Base-by-base conservation (phyloP, 2,113 vertebrate species). In the Tinamus guttatus region DNA sequence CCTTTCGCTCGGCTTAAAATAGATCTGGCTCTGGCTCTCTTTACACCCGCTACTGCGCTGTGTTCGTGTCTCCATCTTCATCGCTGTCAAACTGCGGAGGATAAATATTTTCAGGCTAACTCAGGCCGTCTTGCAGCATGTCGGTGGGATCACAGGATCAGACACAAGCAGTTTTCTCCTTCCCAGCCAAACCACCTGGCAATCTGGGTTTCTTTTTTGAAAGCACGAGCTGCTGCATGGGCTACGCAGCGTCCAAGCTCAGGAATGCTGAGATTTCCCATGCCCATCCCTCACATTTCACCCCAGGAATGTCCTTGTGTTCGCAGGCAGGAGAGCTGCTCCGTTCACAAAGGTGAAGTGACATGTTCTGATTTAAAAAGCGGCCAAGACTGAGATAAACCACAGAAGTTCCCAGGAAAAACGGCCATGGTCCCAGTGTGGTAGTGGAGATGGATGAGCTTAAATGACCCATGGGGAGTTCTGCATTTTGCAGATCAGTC, bases 281-380 rank as follows among this genome's bases (percentile, higher is more conserved):
- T 5, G 11, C 51, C 47, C 32, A 47, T 24, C 25, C 92, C 77
- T 68, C 11, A 1, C 5, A 32, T 4, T 68, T 80, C 52, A 77
- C 47, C 52, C 59, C 32, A 21, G 21, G 82, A 60, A 63, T 7
- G 51, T n/a, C 71, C 56, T 62, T 65, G 71, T 18, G 22, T 76
- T n/a, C 56, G 68, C 13, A 0, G 0, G 17, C 20, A 24, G 69
- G 64, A 64, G 9, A 52, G 32, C 1, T 45, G 24, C 84, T 51
- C 54, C 32, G 15, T 30, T 32, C 10, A 10, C 28, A 30, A 32
- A 30, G 30, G 28, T 58, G 22, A 22, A 79, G 41, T n/a, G 40
- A 69, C 16, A 43, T 5, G 2, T 13, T 65, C 16, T 49, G 7
- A 36, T 5, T 59, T n/a, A 30, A 76, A 92, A 71, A 84, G 16